Evolutionary conservation across 2,888 invertebrate genomes (phyloP).

Genomic region (Dioctria linearis): DNA sequence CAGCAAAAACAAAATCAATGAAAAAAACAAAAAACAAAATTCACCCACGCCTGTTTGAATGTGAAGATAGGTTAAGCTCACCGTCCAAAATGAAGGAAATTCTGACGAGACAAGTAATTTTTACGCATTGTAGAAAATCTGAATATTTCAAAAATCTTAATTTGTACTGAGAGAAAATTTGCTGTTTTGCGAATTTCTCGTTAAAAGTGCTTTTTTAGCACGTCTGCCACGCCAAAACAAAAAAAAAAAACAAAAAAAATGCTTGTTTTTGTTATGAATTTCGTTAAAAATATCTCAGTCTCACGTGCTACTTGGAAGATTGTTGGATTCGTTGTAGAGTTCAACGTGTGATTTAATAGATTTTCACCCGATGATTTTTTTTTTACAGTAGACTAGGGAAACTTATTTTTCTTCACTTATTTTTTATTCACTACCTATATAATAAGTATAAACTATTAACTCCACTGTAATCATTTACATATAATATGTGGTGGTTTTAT

Average conservation of each 20-base stretch:
- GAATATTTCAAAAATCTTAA: slow-evolving; percentile 31
- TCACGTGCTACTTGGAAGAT: slow-evolving; percentile 23
- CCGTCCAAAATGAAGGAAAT: background rate
- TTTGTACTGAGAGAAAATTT: slow-evolving; percentile 47
- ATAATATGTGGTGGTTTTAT: too few species aligned
- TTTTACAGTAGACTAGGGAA: slow-evolving; percentile 1
- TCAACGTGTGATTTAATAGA: too few species aligned
- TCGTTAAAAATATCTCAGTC: slow-evolving; percentile 33
- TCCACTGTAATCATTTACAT: too few species aligned
- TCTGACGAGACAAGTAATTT: slow-evolving; percentile 29
- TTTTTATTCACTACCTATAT: background rate
- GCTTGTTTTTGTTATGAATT: slow-evolving; percentile 34
- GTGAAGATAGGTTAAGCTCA: slow-evolving; percentile 12
- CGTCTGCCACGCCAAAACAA: background rate
- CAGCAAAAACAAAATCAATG: background rate
- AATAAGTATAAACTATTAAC: too few species aligned
- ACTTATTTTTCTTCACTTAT: background rate
- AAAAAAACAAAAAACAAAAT: slow-evolving; percentile 5
- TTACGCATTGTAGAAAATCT: slow-evolving; percentile 37
- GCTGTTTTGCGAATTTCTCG: background rate
- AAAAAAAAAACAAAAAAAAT: background rate
- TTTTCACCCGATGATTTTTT: too few species aligned
- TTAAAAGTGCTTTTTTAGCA: slow-evolving; percentile 29
- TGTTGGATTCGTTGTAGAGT: background rate
- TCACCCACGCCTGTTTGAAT: slow-evolving; percentile 8